A percentile compares a stretch with the other conserved stretches of the same genome.
Evolutionary conservation across 2,797 vertebrate genomes (phyloP).

Genomic region (Malurus leucopterus): DNA sequence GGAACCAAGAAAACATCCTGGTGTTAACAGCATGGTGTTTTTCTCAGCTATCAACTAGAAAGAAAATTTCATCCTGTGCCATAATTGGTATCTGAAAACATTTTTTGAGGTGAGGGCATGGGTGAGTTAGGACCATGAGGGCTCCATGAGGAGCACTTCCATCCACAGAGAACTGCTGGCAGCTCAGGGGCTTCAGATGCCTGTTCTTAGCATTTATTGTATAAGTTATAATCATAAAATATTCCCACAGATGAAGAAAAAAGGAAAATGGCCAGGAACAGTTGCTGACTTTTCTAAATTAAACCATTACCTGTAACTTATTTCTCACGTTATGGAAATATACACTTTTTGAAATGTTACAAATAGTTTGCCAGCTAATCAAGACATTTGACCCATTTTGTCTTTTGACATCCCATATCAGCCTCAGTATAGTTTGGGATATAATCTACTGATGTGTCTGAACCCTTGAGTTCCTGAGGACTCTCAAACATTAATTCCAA

Average conservation of each 20-base stretch:
- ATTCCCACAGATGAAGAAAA: background rate
- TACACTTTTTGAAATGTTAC: background rate
- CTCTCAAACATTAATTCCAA: background rate
- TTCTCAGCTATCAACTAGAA: background rate
- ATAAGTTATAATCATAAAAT: too few species aligned
- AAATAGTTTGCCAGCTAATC: background rate
- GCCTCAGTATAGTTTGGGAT: background rate
- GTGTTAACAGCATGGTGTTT: background rate
- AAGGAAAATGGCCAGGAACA: background rate
- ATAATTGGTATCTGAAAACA: rapidly evolving
- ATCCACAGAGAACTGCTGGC: background rate
- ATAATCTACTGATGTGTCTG: background rate
- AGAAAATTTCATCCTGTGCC: rapidly evolving
- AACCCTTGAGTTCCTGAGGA: background rate
- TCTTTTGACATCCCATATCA: background rate
- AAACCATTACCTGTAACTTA: background rate
- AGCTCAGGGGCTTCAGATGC: background rate
- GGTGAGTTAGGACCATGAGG: background rate
- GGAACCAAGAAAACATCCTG: background rate
- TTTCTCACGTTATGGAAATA: background rate
- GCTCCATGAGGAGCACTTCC: too few species aligned
- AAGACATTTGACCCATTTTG: background rate
- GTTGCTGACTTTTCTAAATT: background rate
- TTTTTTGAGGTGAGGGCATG: too few species aligned
- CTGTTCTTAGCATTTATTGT: background rate